These are phyloP conservation scores for Gymnopithys bicolor DNA, from an alignment of 2,797 vertebrate species.

Conservation along the genomic window DNA sequence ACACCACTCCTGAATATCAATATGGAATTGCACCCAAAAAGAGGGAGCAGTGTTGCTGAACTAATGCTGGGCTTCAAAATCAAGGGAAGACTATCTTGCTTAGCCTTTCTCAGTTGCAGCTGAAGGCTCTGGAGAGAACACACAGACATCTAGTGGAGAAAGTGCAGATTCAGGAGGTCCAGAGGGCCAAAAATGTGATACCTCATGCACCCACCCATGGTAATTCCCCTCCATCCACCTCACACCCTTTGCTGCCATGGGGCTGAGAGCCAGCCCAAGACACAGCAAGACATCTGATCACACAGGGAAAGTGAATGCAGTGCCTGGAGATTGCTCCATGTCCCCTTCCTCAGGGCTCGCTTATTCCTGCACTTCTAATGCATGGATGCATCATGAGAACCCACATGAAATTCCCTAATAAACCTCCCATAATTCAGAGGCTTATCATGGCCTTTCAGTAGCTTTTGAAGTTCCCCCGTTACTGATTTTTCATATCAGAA, in stretches of 20 bases:
- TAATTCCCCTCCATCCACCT: accelerated
- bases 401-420: neutral
- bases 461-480: neutral
- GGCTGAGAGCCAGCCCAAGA: neutral
- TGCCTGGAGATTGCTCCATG: neutral
- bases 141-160: neutral
- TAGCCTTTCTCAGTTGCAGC: neutral
- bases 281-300: neutral
- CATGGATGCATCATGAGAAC: accelerated
- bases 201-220: accelerated
- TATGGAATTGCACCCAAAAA: neutral
- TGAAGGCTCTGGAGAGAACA: neutral
- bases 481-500: conserved; percentile 27
- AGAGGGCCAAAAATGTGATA: neutral
- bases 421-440: neutral
- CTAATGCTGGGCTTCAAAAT: neutral
- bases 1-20: accelerated
- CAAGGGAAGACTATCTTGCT: accelerated
- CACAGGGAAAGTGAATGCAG: accelerated
- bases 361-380: neutral
- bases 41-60: neutral
- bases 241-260: accelerated
- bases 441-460: conserved; percentile 5
- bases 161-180: neutral
- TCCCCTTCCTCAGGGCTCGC: neutral